Percentiles rank a stretch among this genome's conserved stretches.
These are phyloP conservation scores for Oceanodroma tethys DNA, from an alignment of 2,113 vertebrate species.

Conservation along the genomic window DNA sequence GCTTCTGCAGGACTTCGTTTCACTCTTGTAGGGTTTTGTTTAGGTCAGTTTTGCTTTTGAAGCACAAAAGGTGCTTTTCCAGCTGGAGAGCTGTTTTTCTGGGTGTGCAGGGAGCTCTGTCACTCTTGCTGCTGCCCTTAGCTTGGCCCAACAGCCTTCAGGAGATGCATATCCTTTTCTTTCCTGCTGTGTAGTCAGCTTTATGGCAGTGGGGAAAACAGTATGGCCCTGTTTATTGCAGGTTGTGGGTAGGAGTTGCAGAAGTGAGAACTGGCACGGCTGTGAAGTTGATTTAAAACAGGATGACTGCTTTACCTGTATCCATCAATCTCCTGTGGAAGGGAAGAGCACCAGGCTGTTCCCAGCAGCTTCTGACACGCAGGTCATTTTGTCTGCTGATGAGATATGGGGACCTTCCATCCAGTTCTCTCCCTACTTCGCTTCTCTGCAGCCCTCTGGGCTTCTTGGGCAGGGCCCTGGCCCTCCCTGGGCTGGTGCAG, in stretches of 20 bases:
- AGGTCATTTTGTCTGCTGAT: neutral
- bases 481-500: neutral
- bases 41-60: neutral
- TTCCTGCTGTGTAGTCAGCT: neutral
- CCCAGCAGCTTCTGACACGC: neutral
- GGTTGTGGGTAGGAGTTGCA: neutral
- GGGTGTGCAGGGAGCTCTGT: neutral
- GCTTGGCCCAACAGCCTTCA: neutral
- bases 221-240: neutral
- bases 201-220: neutral
- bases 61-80: neutral
- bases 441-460: neutral
- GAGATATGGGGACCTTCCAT: neutral
- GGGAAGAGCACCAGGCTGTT: neutral
- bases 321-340: neutral
- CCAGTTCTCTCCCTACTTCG: fast-evolving
- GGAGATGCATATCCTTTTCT: neutral
- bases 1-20: neutral
- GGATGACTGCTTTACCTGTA: neutral
- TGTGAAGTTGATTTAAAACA: neutral
- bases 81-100: neutral
- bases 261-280: neutral
- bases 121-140: neutral
- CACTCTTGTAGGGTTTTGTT: neutral
- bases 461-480: neutral